These are phyloP conservation scores for Heliocidaris tuberculata DNA, from an alignment of 35 echinoderm and acorn worm genomes.

Conservation along the genomic window DNA sequence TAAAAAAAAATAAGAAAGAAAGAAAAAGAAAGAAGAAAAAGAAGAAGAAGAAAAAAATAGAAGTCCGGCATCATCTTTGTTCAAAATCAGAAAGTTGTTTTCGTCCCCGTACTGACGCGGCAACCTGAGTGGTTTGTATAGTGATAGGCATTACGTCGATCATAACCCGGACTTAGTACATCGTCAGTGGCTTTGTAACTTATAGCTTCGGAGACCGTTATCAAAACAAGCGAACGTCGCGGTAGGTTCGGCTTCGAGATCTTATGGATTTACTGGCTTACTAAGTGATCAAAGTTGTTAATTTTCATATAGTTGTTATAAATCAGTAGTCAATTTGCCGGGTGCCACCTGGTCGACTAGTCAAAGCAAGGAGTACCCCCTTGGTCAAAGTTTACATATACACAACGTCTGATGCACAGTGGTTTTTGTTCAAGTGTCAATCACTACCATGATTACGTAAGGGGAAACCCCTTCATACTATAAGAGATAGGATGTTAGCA, in stretches of 20 bases:
- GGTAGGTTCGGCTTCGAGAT: neutral
- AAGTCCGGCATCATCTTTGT: neutral
- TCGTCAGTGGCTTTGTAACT: neutral
- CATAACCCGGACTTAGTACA: neutral
- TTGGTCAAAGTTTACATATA: too few relatives aligned
- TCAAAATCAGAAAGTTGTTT: neutral
- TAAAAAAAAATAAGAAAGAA: too few relatives aligned
- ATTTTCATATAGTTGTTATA: neutral
- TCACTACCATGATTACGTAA: neutral
- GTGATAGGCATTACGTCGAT: neutral
- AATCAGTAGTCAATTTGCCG: neutral
- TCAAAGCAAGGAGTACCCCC: too few relatives aligned
- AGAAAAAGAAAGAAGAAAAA: too few relatives aligned
- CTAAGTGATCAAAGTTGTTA: neutral
- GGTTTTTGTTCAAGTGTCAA: neutral
- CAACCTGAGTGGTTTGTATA: neutral
- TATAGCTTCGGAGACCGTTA: neutral
- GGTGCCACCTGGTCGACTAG: neutral
- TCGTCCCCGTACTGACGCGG: neutral
- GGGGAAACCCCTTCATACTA: neutral
- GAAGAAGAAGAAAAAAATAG: neutral
- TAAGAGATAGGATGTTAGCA: neutral
- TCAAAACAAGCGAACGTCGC: neutral
- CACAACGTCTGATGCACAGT: neutral
- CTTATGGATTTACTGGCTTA: neutral